These are phyloP conservation scores for Brachionus rotundiformis DNA, from an alignment of 1,140 invertebrate genomes.

Conservation along the genomic window DNA sequence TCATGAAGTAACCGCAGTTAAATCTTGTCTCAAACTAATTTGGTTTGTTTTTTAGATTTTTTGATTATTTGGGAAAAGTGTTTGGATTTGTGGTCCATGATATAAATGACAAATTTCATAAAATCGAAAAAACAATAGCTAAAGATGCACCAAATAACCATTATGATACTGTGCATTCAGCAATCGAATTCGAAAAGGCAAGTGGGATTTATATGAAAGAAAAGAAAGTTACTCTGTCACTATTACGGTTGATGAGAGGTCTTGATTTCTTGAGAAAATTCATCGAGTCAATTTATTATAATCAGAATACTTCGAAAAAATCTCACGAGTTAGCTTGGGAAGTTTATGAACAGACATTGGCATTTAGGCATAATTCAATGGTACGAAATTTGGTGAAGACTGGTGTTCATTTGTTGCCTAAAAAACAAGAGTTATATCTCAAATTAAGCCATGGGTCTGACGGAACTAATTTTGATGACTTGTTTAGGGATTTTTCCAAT, in stretches of 20 bases:
- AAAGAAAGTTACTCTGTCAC: constrained; percentile 13
- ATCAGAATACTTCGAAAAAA: constrained; percentile 27
- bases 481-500: constrained; percentile 2
- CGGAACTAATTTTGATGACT: neutral
- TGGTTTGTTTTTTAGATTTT: neutral
- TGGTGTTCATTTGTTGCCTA: constrained; percentile 45
- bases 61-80: constrained; percentile 44
- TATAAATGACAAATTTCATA: constrained; percentile 44
- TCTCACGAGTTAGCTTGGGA: constrained; percentile 25
- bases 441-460: neutral
- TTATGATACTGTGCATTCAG: constrained; percentile 35
- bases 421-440: constrained; percentile 20
- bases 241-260: constrained; percentile 43
- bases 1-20: neutral
- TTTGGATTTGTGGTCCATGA: constrained; percentile 37
- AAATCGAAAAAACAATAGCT: constrained; percentile 38
- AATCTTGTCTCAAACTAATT: neutral
- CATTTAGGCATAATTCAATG: constrained; percentile 26
- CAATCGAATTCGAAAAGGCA: constrained; percentile 23
- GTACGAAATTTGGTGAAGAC: constrained; percentile 32
- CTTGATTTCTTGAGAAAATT: constrained; percentile 46
- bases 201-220: neutral
- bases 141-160: constrained; percentile 12
- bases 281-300: constrained; percentile 25
- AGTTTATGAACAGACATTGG: constrained; percentile 39